phyloP scores from a whole-genome alignment of 2,113 vertebrate species.

The Rhegmatorhina hoffmannsi region DNA sequence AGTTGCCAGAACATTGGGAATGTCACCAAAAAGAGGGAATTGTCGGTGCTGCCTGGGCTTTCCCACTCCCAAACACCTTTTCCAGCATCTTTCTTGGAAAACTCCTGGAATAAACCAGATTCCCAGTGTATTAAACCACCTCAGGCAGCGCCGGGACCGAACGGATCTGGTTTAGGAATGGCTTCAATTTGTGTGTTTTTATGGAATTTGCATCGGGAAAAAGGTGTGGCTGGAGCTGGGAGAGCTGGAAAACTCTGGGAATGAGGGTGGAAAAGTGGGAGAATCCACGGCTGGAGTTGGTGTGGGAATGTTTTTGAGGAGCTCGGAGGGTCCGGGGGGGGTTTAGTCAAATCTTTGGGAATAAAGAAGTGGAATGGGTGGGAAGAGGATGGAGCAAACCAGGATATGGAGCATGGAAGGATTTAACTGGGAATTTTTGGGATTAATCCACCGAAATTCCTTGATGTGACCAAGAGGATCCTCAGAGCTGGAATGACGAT shows the following conservation, averaged over 20 bases:
- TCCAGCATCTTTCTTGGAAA: neutral
- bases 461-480: fast-evolving
- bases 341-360: neutral
- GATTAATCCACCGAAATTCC: no score
- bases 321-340: no score
- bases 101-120: fast-evolving
- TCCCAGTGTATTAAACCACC: fast-evolving
- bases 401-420: fast-evolving
- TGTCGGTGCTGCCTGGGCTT: neutral
- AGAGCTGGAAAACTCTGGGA: neutral
- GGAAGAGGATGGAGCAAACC: neutral
- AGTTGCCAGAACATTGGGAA: neutral
- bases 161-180: neutral
- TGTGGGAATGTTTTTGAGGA: fast-evolving
- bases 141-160: neutral
- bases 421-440: neutral
- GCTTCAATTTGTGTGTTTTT: neutral
- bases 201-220: neutral
- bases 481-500: neutral
- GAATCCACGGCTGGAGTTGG: neutral
- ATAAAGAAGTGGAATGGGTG: neutral
- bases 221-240: neutral
- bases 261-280: neutral
- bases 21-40: neutral
- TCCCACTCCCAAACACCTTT: neutral